phyloP scores from a whole-genome alignment of 1,140 invertebrate genomes.

The Drosophila littoralis region DNA sequence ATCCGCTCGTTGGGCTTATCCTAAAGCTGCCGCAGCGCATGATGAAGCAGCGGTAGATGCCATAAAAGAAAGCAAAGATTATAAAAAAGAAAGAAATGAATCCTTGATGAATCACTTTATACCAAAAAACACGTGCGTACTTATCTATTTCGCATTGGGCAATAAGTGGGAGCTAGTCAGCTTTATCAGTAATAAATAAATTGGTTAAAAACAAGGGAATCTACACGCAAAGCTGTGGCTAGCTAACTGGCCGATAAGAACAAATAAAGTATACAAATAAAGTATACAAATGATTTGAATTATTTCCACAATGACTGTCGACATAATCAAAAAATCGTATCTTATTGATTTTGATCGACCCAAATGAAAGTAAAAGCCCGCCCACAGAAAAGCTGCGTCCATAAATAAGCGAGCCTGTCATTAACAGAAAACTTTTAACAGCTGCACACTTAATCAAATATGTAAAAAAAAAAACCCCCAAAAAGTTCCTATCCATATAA shows the following conservation, averaged over 20 bases:
- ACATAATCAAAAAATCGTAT: not conserved
- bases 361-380: not conserved
- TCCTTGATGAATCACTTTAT: conserved; percentile 25
- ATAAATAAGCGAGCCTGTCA: conserved; percentile 2
- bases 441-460: conserved; percentile 48
- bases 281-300: not conserved
- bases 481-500: conserved; percentile 46
- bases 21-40: conserved; percentile 13
- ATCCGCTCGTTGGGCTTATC: conserved; percentile 1
- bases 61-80: conserved; percentile 1
- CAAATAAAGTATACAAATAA: not conserved
- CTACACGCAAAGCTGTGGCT: not conserved
- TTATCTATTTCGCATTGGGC: conserved; percentile 1
- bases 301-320: not conserved
- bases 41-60: not conserved
- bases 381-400: not conserved
- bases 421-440: conserved; percentile 28
- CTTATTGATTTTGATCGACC: not conserved
- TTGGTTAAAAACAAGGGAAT: not conserved
- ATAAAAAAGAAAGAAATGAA: conserved; percentile 7
- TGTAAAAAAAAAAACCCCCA: conserved; percentile 37
- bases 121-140: not conserved
- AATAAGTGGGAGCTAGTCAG: not conserved
- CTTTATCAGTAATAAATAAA: too few relatives aligned
- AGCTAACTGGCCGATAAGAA: not conserved